Conservation (phyloP, 2,888 invertebrate species). For the Clostera curtula region DNA sequence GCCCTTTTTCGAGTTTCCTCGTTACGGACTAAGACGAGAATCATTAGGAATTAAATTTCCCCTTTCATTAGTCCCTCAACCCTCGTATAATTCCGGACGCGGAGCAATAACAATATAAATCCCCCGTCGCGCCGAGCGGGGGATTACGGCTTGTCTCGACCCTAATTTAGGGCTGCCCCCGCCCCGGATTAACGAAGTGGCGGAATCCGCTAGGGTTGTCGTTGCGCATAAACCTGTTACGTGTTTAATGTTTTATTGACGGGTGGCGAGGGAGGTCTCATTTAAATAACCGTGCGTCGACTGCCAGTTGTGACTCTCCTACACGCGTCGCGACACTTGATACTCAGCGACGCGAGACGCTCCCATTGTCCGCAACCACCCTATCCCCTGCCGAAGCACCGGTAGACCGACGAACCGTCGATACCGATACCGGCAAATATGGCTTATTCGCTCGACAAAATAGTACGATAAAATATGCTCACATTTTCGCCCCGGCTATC, state of each 20-base stretch:
- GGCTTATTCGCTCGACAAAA: background rate
- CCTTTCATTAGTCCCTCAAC: constrained; percentile 76
- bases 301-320: constrained; percentile 31
- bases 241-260: constrained; percentile 75
- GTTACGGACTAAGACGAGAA: constrained; percentile 75
- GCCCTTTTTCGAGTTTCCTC: constrained; percentile 74
- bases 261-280: constrained; percentile 68
- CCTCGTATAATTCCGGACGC: constrained; percentile 76
- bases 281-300: constrained; percentile 59
- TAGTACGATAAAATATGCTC: background rate
- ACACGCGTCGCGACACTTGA: too few relatives aligned
- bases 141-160: constrained; percentile 76
- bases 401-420: background rate
- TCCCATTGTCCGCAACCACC: constrained; percentile 11
- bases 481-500: too few relatives aligned
- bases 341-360: too few relatives aligned
- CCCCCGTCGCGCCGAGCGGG: constrained; percentile 74
- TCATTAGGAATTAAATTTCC: constrained; percentile 76
- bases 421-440: background rate
- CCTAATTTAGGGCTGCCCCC: constrained; percentile 75
- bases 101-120: constrained; percentile 76
- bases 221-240: constrained; percentile 73
- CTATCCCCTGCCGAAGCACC: background rate
- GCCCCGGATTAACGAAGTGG: constrained; percentile 75
- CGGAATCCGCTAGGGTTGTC: constrained; percentile 75